Evolutionary conservation across 2,797 vertebrate genomes (phyloP).

Genomic region (Psittacula derbiana): DNA sequence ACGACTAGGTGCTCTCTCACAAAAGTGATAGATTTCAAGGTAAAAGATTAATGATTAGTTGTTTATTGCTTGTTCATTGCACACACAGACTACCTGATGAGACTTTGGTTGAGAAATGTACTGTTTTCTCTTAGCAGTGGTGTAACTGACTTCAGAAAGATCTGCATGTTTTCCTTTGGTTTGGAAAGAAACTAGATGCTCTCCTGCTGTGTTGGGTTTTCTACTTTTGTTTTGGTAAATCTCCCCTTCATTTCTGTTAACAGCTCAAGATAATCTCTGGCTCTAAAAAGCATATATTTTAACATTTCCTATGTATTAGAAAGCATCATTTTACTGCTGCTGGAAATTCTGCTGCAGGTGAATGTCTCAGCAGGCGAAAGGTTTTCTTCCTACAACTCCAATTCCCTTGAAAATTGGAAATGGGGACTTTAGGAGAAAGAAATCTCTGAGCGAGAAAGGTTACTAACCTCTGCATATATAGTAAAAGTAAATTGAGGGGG

Average conservation of each 20-base stretch:
- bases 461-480: neutral
- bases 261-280: neutral
- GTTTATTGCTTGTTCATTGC: neutral
- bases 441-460: neutral
- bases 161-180: neutral
- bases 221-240: neutral
- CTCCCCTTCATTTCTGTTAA: neutral
- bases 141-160: neutral
- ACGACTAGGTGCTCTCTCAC: neutral
- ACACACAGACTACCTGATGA: neutral
- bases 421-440: neutral
- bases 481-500: neutral
- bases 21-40: neutral
- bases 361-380: slow-evolving; percentile 15
- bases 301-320: neutral
- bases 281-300: neutral
- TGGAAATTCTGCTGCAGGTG: neutral
- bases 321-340: neutral
- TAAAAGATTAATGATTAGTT: neutral
- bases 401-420: slow-evolving; percentile 42
- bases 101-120: neutral
- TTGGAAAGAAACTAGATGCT: neutral
- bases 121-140: neutral
- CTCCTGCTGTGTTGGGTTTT: neutral
- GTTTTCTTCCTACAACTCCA: neutral